Evolutionary conservation across 2,113 vertebrate genomes (phyloP).

Genomic region (Erpornis zantholeuca): DNA sequence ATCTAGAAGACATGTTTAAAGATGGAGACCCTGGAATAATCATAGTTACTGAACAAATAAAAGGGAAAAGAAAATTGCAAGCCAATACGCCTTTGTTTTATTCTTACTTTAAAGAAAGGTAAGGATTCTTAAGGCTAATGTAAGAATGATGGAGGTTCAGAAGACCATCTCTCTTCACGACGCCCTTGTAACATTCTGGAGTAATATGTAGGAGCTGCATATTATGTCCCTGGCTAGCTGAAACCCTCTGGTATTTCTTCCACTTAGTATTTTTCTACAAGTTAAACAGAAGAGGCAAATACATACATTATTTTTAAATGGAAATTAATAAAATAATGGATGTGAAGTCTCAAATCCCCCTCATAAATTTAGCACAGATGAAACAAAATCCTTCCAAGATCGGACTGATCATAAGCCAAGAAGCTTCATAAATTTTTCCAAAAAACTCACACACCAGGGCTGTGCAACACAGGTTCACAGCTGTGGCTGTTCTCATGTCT

Average conservation of each 20-base stretch:
- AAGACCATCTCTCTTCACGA: neutral
- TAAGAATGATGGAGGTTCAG: neutral
- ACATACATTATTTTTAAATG: neutral
- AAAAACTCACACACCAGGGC: neutral
- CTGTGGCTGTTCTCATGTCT: neutral
- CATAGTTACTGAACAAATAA: neutral
- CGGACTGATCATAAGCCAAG: neutral
- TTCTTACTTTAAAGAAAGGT: neutral
- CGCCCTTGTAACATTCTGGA: neutral
- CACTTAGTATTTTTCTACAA: neutral
- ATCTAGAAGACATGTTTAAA: neutral
- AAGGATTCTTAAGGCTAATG: neutral
- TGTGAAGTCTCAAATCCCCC: neutral
- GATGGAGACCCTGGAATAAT: neutral
- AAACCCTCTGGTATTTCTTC: neutral
- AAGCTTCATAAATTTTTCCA: neutral
- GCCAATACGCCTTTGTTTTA: neutral
- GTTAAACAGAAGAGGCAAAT: neutral
- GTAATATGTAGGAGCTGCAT: neutral
- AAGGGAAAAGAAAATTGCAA: neutral
- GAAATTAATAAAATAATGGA: neutral
- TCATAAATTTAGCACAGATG: neutral
- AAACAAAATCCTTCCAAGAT: neutral
- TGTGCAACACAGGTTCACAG: neutral
- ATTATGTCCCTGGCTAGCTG: neutral